Evolutionary conservation across 2,888 invertebrate species (phyloP), one percentile per base, ranked within the genome.

Genomic region (Andrena camellia): DNA sequence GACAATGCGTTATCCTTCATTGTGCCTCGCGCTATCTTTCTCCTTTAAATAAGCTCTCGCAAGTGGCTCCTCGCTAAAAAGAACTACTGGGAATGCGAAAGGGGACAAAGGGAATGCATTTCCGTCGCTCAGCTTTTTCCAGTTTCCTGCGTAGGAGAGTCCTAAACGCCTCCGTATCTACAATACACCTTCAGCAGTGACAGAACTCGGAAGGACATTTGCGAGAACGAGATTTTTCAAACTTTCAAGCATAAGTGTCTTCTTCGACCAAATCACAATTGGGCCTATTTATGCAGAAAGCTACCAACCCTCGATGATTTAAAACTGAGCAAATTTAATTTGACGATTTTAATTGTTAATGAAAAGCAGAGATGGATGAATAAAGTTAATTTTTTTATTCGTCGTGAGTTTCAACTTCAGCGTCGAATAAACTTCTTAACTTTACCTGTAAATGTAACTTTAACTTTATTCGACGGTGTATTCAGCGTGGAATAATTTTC

Each of bases 1-100:
- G 92, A 93, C 92, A 93, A 93, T 93, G 91, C 92, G 91, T 92
- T 92, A 93, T 92, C 90, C 91, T 91, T 93, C 93, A 93, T 93
- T 93, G 92, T 92, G 87, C 84, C 79, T 88, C 42, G 80, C 81
- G 80, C 81, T 88, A 85, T 86, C 89, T 84, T 83, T 68, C 84
- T 78, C 89, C 78, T 93, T 92, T 92, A 92, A 93, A 92, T 93
- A 92, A 93, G 91, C 92, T 92, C 91, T 89, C 90, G 86, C 87
- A 89, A 90, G 91, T 88, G 87, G 83, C 82, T 71, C 35, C 68
- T 67, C 82, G 80, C 66, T 74, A 54, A 78, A 84, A 83, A 79
- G 81, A 86, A 73, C 62, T 54, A 42, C 66, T 70, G 75, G 54
- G 85, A 78, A 81, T 69, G 66, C 77, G 48, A 83, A 67, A 57